A percentile compares a stretch with the other conserved stretches of the same genome.
Evolutionary conservation across 2,888 invertebrate genomes (phyloP).

Genomic region (Fissipunctia ypsillon): DNA sequence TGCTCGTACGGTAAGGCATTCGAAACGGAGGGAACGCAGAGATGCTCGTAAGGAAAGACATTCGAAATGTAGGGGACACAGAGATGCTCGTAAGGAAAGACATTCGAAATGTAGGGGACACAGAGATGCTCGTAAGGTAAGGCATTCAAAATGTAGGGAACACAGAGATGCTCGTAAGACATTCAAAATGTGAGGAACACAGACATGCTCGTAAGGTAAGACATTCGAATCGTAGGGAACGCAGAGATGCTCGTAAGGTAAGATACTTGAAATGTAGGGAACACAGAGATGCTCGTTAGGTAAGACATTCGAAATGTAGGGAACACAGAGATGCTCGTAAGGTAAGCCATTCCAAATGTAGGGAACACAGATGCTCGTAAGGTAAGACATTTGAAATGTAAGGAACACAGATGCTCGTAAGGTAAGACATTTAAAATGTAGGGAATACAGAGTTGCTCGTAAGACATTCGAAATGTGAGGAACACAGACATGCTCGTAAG

Average conservation of each 20-base stretch:
- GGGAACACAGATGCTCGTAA: not conserved
- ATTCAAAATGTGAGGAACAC: slow-evolving; percentile 71
- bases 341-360: not conserved
- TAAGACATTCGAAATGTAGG: not conserved
- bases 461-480: not conserved
- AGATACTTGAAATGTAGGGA: too few relatives aligned
- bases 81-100: slow-evolving; percentile 84
- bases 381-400: not conserved
- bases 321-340: not conserved
- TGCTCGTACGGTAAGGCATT: not conserved
- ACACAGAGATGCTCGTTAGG: not conserved
- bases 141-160: too few relatives aligned
- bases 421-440: not conserved
- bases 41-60: not conserved
- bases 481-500: not conserved
- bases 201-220: slow-evolving; percentile 84
- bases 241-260: too few relatives aligned
- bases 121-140: not conserved
- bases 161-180: too few relatives aligned
- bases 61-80: slow-evolving; percentile 71
- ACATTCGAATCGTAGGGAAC: not conserved
- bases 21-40: not conserved
- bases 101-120: not conserved
- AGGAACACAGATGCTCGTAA: not conserved
- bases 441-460: too few relatives aligned